These are phyloP conservation scores for Macrosteles quadrilineatus DNA, from an alignment of 1,140 invertebrate genomes.

Conservation along the genomic window DNA sequence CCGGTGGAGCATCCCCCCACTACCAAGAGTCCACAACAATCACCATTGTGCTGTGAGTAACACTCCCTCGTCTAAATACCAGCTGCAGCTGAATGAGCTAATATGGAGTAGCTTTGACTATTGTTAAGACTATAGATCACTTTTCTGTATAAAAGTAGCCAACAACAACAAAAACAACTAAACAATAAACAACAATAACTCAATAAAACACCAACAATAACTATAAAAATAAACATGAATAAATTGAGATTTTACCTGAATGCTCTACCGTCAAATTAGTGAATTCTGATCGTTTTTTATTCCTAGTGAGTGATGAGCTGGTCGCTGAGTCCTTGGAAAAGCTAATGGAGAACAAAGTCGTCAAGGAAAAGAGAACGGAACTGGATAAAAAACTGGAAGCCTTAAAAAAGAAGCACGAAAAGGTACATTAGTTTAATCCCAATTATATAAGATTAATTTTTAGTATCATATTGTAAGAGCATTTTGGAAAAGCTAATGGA, in stretches of 20 bases:
- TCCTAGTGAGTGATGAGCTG: constrained; percentile 58
- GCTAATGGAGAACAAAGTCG: constrained; percentile 76
- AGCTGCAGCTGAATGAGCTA: too few relatives aligned
- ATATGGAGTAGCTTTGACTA: too few relatives aligned
- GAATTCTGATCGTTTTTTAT: not conserved
- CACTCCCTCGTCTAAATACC: too few relatives aligned
- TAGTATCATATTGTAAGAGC: too few relatives aligned
- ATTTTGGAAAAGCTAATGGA: constrained; percentile 79
- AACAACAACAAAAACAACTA: too few relatives aligned
- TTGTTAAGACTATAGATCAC: too few relatives aligned
- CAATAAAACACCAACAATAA: too few relatives aligned
- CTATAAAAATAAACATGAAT: not conserved
- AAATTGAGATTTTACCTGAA: not conserved
- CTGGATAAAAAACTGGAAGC: constrained; percentile 85
- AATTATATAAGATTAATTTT: not conserved
- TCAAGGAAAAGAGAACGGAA: constrained; percentile 79
- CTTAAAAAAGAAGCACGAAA: constrained; percentile 83
- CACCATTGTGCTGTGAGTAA: not conserved
- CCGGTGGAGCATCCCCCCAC: not conserved
- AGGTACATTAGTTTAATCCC: constrained; percentile 53
- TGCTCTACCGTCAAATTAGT: not conserved
- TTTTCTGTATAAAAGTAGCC: too few relatives aligned
- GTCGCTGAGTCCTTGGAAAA: constrained; percentile 77
- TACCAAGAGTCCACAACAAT: constrained; percentile 22
- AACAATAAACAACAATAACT: too few relatives aligned